Evolutionary conservation across 2,888 invertebrate genomes (phyloP).

Genomic region (Polylopha cassiicola): DNA sequence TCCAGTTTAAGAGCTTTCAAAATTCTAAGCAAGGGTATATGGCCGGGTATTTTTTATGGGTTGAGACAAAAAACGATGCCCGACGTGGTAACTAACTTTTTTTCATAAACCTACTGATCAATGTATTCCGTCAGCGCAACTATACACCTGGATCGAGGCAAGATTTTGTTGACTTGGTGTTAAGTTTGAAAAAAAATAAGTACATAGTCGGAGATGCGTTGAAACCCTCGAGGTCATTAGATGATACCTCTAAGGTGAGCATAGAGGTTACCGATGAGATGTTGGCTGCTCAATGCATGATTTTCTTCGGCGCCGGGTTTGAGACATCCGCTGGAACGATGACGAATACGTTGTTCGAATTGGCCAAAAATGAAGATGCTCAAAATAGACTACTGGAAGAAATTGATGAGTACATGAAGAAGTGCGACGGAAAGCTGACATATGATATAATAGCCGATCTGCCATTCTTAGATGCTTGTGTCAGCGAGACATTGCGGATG

Average conservation of each 20-base stretch:
- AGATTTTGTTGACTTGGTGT: constrained; percentile 14
- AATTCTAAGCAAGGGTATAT: background rate
- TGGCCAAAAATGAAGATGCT: constrained; percentile 40
- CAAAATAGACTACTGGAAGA: constrained; percentile 39
- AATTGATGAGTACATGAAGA: constrained; percentile 38
- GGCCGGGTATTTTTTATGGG: constrained; percentile 6
- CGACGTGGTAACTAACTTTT: constrained; percentile 1
- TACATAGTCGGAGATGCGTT: constrained; percentile 38
- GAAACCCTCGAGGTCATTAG: constrained; percentile 32
- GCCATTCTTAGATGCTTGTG: constrained; percentile 43
- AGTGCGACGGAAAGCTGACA: constrained; percentile 31
- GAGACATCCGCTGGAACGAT: constrained; percentile 47
- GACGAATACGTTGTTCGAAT: constrained; percentile 39
- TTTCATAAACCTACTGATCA: constrained; percentile 1
- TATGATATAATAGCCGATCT: constrained; percentile 45
- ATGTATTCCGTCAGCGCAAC: constrained; percentile 8
- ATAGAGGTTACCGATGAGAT: constrained; percentile 45
- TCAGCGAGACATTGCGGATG: constrained; percentile 45
- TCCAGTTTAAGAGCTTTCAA: background rate
- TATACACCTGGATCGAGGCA: constrained; percentile 7
- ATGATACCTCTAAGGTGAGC: constrained; percentile 8
- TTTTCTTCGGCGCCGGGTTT: constrained; percentile 61
- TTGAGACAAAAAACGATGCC: background rate
- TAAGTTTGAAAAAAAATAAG: constrained; percentile 25
- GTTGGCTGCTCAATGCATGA: constrained; percentile 62